Percentiles rank a stretch among this genome's conserved stretches.
phyloP scores from a whole-genome alignment of 2,888 invertebrate species.

The Epinotia demarniana region DNA sequence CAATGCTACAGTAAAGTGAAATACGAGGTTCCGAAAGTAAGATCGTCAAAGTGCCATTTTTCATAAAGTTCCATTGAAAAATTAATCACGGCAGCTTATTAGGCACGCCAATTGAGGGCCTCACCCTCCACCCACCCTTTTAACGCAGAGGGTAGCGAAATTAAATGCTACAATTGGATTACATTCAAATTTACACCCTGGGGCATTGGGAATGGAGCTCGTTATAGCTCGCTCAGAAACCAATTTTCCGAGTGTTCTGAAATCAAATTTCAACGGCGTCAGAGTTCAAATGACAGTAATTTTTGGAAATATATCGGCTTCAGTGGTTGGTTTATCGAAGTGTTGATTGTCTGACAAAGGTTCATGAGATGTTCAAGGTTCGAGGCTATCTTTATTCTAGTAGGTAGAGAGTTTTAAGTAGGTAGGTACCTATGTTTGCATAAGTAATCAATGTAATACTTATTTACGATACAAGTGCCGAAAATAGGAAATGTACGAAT shows the following conservation, averaged over 20 bases:
- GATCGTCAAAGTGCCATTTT: constrained; percentile 35
- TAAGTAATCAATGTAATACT: no score
- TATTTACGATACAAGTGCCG: no score
- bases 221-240: constrained; percentile 57
- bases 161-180: constrained; percentile 74
- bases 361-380: neutral
- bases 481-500: no score
- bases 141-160: constrained; percentile 72
- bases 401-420: no score
- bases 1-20: neutral
- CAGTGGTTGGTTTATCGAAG: constrained; percentile 5
- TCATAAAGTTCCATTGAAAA: constrained; percentile 54
- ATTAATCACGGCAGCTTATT: constrained; percentile 67
- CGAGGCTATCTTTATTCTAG: neutral
- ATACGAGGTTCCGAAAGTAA: constrained; percentile 6
- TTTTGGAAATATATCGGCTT: constrained; percentile 36
- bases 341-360: neutral
- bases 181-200: constrained; percentile 67
- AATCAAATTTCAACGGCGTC: constrained; percentile 55
- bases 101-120: constrained; percentile 63
- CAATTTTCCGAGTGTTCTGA: constrained; percentile 53
- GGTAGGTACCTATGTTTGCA: no score
- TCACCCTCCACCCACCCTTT: constrained; percentile 65
- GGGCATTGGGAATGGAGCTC: constrained; percentile 58
- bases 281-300: constrained; percentile 48